Evolutionary conservation across 2,113 vertebrate species (phyloP).

Genomic region (Lepus americanus): DNA sequence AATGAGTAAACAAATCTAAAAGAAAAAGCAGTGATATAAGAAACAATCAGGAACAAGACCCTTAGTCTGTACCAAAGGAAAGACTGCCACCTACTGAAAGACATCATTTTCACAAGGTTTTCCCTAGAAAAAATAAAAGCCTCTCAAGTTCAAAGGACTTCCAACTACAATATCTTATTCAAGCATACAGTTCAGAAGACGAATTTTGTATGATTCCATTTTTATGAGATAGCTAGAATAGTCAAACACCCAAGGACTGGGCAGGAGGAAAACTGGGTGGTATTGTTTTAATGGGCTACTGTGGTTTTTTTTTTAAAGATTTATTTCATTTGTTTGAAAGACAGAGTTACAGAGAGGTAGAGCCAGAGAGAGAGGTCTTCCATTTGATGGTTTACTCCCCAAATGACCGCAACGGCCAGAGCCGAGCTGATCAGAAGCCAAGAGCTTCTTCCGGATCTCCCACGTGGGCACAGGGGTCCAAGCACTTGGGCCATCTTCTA

Average conservation of each 20-base stretch:
- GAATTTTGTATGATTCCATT: background rate
- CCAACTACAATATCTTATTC: slow-evolving; percentile 40
- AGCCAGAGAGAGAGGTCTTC: no score
- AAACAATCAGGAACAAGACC: background rate
- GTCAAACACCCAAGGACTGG: background rate
- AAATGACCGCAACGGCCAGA: no score
- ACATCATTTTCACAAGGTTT: slow-evolving; percentile 2
- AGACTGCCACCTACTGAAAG: slow-evolving; percentile 72
- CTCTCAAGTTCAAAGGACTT: background rate
- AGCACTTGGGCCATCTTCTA: no score
- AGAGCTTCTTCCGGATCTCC: no score
- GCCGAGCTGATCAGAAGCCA: no score
- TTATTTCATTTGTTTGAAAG: no score
- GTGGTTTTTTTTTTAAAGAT: no score
- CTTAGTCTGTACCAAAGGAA: slow-evolving; percentile 26
- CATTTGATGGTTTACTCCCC: no score
- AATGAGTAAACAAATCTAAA: no score
- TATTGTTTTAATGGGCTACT: no score
- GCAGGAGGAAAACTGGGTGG: background rate
- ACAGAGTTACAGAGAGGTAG: no score
- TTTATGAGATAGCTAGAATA: background rate
- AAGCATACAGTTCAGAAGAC: background rate
- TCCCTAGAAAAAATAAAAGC: background rate
- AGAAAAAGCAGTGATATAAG: background rate
- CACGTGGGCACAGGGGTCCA: no score